Base-by-base conservation (phyloP, 92 coral and sea anemone genomes). In the Palythoa grandiflora region DNA sequence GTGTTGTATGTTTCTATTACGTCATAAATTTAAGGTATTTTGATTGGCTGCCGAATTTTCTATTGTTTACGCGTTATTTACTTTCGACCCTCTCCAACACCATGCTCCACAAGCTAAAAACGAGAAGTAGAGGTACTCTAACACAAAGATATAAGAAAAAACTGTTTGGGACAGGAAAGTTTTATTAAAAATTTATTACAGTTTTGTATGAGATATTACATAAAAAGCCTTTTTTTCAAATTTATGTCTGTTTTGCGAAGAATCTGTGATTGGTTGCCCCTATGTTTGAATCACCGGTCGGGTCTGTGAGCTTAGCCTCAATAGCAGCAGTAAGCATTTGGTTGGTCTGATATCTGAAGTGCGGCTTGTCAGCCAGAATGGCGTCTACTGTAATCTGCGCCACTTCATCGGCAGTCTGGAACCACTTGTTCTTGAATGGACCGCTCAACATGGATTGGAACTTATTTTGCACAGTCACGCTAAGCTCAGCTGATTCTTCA, bases 311-410 rank as follows among this genome's bases (percentile, higher is more conserved):
- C 84, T 94, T 95, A 68, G 78, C 90, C 39, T 93, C 76, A 3
- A 87, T 71, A 8, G 91, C 87, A 14, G 79, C 89, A 4, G 89
- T 92, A 57, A 87, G 87, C 83, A 83, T 89, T 87, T 91, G 92
- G 93, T 93, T 92, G 13, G 99, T 95, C 63, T 95, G 96, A 74
- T 95, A 94, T 28, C 96, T 90, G 78, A 97, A 84, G 50, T 97
- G 97, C 3, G 99, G 99, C 63, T 92, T 93, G 21, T 97, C 95
- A 13, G 93, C 95, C 5, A 75, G 57, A 16, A 97, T 37, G 6
- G 96, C 95, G 28, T 92, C 91, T 16, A 92, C 66, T 50, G 96
- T 94, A 38, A 89, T 83, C 87, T 92, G 89, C 2, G 97, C 97
- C n/a, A 97, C 91, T 59, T 95, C 99, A 21, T 97, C 97, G 10